These are phyloP conservation scores for Lithophane semibrunnea DNA, from an alignment of 2,888 invertebrate genomes.

Conservation along the genomic window DNA sequence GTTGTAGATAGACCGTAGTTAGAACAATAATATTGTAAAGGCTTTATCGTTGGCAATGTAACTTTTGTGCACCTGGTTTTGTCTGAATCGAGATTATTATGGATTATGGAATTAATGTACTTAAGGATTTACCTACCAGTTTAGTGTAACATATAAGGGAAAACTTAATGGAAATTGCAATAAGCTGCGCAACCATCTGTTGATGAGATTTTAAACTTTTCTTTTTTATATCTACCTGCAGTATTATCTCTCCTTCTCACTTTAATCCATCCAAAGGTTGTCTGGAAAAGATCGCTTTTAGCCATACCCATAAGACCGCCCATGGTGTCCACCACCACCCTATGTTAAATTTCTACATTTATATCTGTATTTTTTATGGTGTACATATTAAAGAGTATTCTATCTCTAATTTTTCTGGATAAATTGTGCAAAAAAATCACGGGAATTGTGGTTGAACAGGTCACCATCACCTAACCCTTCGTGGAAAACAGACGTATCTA, in stretches of 20 bases:
- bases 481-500: neutral
- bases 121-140: neutral
- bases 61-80: constrained; percentile 89
- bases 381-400: too few relatives aligned
- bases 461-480: neutral
- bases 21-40: constrained; percentile 74
- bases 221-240: neutral
- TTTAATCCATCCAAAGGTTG: too few relatives aligned
- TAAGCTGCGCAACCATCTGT: neutral
- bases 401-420: neutral
- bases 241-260: too few relatives aligned
- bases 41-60: constrained; percentile 88
- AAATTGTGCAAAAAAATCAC: neutral
- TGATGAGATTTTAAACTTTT: neutral
- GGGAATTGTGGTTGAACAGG: neutral
- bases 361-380: too few relatives aligned
- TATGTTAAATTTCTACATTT: too few relatives aligned
- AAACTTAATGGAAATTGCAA: neutral
- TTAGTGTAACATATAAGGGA: neutral
- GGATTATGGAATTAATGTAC: neutral
- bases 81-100: constrained; percentile 75
- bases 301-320: too few relatives aligned
- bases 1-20: constrained; percentile 69
- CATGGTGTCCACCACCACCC: too few relatives aligned
- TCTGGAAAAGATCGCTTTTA: too few relatives aligned